Percentiles rank a stretch among this genome's conserved stretches.
Evolutionary conservation across 92 coral and sea anemone species (phyloP).

Genomic region (Porites cylindrica): DNA sequence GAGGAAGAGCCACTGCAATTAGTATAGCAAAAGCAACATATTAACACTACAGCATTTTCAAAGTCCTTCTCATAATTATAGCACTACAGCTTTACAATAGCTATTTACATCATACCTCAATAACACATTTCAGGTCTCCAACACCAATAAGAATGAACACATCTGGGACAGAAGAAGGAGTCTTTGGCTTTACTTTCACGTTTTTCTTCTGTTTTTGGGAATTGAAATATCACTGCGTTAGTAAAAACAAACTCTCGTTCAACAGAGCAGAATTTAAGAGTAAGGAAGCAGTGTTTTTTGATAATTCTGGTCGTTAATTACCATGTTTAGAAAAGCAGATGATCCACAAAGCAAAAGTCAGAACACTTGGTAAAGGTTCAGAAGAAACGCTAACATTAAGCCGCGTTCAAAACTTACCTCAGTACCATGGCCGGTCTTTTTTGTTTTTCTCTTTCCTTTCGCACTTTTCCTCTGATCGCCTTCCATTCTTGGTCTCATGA

Average conservation of each 20-base stretch:
- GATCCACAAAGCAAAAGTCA: not conserved
- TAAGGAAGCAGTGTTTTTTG: too few relatives aligned
- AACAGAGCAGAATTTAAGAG: too few relatives aligned
- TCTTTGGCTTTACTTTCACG: slow-evolving; percentile 76
- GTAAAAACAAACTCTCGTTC: too few relatives aligned
- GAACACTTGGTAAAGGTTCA: not conserved
- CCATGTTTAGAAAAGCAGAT: too few relatives aligned
- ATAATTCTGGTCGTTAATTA: too few relatives aligned
- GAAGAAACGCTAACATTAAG: too few relatives aligned
- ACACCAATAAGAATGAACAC: slow-evolving; percentile 88
- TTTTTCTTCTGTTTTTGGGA: slow-evolving; percentile 46
- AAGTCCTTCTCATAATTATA: not conserved
- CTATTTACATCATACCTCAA: slow-evolving; percentile 71
- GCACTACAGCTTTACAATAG: not conserved
- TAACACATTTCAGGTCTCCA: slow-evolving; percentile 92
- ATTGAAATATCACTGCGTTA: not conserved
- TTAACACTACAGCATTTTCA: too few relatives aligned
- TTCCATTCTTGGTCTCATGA: slow-evolving; percentile 74
- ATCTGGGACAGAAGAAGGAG: slow-evolving; percentile 79
- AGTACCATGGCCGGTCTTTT: not conserved
- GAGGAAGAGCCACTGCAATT: not conserved
- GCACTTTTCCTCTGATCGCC: slow-evolving; percentile 29
- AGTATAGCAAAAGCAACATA: not conserved
- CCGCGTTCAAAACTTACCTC: slow-evolving; percentile 15
- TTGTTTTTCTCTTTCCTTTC: slow-evolving; percentile 53